phyloP scores from a whole-genome alignment of 2,797 vertebrate species.

The Crocidura indochinensis region DNA sequence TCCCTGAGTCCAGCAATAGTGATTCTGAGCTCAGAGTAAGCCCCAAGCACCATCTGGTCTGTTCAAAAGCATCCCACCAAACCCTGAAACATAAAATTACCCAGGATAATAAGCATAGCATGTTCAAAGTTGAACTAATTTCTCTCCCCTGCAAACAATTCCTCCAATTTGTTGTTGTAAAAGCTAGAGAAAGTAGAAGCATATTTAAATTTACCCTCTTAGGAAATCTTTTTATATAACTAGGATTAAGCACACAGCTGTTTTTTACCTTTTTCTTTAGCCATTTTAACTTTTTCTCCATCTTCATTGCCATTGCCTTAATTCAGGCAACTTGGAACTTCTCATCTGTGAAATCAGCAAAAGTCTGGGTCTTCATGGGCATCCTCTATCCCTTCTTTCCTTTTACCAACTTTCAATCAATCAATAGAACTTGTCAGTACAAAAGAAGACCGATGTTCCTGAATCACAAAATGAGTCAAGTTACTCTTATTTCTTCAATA shows the following conservation, averaged over 20 bases:
- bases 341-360: neutral
- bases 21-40: too few species aligned
- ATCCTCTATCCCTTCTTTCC: neutral
- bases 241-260: neutral
- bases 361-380: neutral
- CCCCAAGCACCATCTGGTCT: too few species aligned
- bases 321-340: neutral
- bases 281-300: neutral
- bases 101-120: neutral
- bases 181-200: neutral
- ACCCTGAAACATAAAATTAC: too few species aligned
- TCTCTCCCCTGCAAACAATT: neutral
- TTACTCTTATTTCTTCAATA: neutral
- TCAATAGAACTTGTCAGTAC: neutral
- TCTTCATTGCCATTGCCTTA: neutral
- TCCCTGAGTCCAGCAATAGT: too few species aligned
- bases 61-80: too few species aligned
- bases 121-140: slow-evolving; percentile 38
- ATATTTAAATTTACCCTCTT: neutral
- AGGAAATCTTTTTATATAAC: neutral
- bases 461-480: neutral
- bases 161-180: neutral
- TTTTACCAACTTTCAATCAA: neutral
- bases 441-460: neutral
- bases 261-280: neutral